Evolutionary conservation across 1,140 invertebrate species (phyloP), one percentile per base, ranked within the genome.

Genomic region (Drosophila sulfurigaster): DNA sequence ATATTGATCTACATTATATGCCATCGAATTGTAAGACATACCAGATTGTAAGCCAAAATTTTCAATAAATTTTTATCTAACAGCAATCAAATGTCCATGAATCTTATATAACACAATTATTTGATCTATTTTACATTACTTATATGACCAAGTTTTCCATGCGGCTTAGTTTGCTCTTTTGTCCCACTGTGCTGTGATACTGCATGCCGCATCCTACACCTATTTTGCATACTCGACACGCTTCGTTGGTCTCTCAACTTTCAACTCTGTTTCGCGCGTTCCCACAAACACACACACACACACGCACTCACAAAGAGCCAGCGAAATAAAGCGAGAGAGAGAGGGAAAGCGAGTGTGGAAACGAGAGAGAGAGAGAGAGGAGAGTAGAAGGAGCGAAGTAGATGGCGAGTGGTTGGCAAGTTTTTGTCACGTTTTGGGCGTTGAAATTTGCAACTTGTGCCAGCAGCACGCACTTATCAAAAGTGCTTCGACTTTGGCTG

Each of bases 201-300:
- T 46, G 13, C 35, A 15, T n/a, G 7, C 63, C 41, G 38, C 63
- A 46, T 54, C 30, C 64, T 67, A 30, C 56, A 68, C 79, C 76
- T 79, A 83, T 83, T 83, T 83, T 83, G 81, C 81, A 83, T 83
- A 83, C 81, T 83, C 81, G 81, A 83, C 81, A 83, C 81, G 81
- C 81, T 83, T 75, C 58, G 72, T 62, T 77, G 81, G 81, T 71
- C 60, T 68, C 70, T 58, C 64, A 65, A 65, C 51, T 65, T 65
- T 45, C 57, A 69, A 52, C 60, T 57, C 67, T 65, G 41, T 67
- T 57, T 48, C 51, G 63, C 63, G 63, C 38, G 20, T 10, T 46
- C 15, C 32, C 38, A 56, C 41, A 35, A 15, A 49, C 45, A 49
- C 41, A 46, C 20, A 45, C 60, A 64, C 46, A 38, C 30, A 54